Evolutionary conservation across 2,888 invertebrate genomes (phyloP), one percentile per base, ranked within the genome.

Genomic region (Nemapogon koenigi): DNA sequence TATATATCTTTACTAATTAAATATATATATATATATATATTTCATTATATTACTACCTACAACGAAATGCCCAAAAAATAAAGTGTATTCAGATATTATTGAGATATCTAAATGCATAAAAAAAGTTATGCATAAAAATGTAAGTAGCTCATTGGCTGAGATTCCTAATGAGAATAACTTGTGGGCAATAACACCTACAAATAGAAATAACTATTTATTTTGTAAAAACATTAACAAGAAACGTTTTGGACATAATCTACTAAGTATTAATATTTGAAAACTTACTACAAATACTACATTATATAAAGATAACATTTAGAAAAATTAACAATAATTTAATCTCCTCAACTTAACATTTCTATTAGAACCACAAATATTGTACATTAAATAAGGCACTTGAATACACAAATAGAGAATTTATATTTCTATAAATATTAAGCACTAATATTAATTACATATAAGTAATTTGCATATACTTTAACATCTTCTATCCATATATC

Each of bases 251-350:
- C n/a, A n/a, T n/a, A n/a, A n/a, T n/a, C n/a, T n/a, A n/a, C n/a
- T n/a, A 22, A 7, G 8, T 22, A 22, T 22, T 6, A 22, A 22
- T 22, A 22, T 6, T 22, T 7, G 8, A 7, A 7, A 22, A 22
- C 22, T 22, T 22, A 8, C 22, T 22, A 7, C 22, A 22, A 7
- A 6, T 22, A 22, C 22, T 22, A 22, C 6, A 22, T 22, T 22
- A 22, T 22, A 22, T 22, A 22, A 22, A 22, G 62, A 62, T 70
- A 73, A 73, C 64, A 68, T 72, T 66, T 59, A 72, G 72, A 62
- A 68, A 70, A 73, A 65, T 76, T 73, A 78, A 76, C 75, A 76
- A 76, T 76, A 75, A 75, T 75, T 76, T 76, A 76, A 75, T 76
- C 73, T 76, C 72, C 62, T 70, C 62, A 69, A 63, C 62, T 54